These are phyloP conservation scores for human DNA, from an alignment of 2,113 vertebrate species.

Conservation along the genomic window GRCh38 chr14:53189501-53190000, in stretches of 20 bases:
- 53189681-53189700: not conserved
- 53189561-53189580: no score
- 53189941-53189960: not conserved
- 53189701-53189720: not conserved
- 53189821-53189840: not conserved
- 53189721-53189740: not conserved
- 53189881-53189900: not conserved
- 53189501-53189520: no score
- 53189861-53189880: not conserved
- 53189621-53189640: not conserved
- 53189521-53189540: no score
- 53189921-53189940: not conserved
- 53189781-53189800: not conserved
- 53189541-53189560: no score
- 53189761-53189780: not conserved
- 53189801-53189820: not conserved
- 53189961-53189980: not conserved
- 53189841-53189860: slow-evolving; percentile 21
- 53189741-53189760: not conserved
- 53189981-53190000: not conserved
- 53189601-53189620: not conserved
- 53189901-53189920: not conserved
- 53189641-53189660: not conserved
- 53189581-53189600: no score
- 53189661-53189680: not conserved